Evolutionary conservation across 2,797 vertebrate species (phyloP).

Genomic region (Oceanodroma leucorhoa): DNA sequence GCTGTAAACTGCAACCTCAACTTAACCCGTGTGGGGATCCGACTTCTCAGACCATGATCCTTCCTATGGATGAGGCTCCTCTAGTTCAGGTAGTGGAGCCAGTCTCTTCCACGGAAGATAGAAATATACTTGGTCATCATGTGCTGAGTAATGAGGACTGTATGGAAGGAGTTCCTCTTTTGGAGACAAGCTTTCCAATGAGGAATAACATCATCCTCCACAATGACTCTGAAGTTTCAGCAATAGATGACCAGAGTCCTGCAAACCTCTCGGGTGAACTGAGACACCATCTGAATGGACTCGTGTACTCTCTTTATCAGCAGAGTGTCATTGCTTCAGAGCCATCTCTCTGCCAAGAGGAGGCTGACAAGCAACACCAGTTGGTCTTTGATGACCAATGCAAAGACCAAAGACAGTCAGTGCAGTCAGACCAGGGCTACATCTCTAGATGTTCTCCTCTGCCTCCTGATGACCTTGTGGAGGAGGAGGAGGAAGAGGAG

Average conservation of each 20-base stretch:
- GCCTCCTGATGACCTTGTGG: constrained; percentile 49
- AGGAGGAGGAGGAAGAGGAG: constrained; percentile 17
- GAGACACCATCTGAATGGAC: constrained; percentile 39
- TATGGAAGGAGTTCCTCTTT: constrained; percentile 60
- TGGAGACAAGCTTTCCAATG: constrained; percentile 8
- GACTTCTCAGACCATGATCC: constrained; percentile 9
- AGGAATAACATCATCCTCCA: constrained; percentile 41
- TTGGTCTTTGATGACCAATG: constrained; percentile 36
- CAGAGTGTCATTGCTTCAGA: constrained; percentile 37
- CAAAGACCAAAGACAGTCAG: constrained; percentile 77
- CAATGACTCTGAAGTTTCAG: not conserved
- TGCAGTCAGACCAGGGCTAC: constrained; percentile 91
- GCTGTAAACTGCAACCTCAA: constrained; percentile 43
- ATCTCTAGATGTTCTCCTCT: constrained; percentile 83
- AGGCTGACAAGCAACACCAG: constrained; percentile 13
- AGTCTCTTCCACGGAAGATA: not conserved
- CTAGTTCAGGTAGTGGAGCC: constrained; percentile 34
- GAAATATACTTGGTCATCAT: not conserved
- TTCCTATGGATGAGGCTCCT: not conserved
- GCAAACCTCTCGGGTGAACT: not conserved
- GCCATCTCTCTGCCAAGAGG: not conserved
- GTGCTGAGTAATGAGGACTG: constrained; percentile 27
- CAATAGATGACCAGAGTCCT: not conserved
- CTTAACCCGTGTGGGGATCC: not conserved
- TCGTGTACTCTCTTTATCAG: constrained; percentile 67